Evolutionary conservation across 2,797 vertebrate genomes (phyloP).

Genomic region (Tragopan temminckii): DNA sequence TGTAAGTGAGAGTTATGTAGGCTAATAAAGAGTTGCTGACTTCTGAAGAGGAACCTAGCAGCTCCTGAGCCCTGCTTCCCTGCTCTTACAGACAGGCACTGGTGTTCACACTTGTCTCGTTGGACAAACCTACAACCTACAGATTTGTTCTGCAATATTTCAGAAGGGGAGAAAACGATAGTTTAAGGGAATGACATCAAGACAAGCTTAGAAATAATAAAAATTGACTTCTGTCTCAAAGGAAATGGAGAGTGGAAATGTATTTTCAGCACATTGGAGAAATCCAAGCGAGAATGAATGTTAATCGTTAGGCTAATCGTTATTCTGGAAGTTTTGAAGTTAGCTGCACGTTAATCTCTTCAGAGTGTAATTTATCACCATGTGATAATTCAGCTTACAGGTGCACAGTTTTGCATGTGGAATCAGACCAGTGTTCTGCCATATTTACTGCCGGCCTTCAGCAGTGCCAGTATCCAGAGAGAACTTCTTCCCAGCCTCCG

Average conservation of each 20-base stretch:
- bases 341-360: not conserved
- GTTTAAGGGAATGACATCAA: not conserved
- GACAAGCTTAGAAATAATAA: conserved; percentile 53
- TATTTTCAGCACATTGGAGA: conserved; percentile 23
- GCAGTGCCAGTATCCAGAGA: accelerated
- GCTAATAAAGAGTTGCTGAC: not conserved
- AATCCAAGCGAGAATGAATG: conserved; percentile 41
- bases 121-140: not conserved
- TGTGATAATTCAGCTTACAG: not conserved
- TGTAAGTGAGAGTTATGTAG: not conserved
- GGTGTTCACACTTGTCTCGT: not conserved
- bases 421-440: not conserved
- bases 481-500: not conserved
- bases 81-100: not conserved
- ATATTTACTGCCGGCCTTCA: not conserved
- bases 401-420: not conserved
- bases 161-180: not conserved
- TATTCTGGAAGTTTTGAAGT: not conserved
- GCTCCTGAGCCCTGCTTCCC: not conserved
- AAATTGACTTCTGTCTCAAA: conserved; percentile 52
- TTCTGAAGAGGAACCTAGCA: not conserved
- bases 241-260: conserved; percentile 32
- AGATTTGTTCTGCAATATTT: not conserved
- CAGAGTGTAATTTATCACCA: not conserved
- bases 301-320: not conserved